Evolutionary conservation across 2,888 invertebrate species (phyloP).

Genomic region (Stenolophus ochropezus): DNA sequence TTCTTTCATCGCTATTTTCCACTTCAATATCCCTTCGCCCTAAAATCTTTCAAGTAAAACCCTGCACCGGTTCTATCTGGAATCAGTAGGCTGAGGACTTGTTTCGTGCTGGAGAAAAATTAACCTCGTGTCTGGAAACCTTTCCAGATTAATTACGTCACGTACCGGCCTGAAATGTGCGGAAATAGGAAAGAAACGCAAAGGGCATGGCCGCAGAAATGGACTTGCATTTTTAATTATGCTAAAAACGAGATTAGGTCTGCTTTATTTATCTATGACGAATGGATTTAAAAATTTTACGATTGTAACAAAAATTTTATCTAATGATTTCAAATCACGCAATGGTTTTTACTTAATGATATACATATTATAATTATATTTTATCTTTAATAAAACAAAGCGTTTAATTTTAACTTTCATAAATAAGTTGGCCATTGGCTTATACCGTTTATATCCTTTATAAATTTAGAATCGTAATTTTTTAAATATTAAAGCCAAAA

Average conservation of each 20-base stretch:
- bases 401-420: no score
- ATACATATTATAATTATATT: no score
- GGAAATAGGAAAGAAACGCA: neutral
- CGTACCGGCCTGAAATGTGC: neutral
- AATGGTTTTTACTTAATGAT: no score
- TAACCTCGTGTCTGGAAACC: constrained; percentile 4
- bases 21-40: constrained; percentile 11
- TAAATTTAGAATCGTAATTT: no score
- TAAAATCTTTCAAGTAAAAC: constrained; percentile 4
- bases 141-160: constrained; percentile 47
- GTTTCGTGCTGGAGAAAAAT: constrained; percentile 30
- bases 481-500: no score
- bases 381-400: no score
- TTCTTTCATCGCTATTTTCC: constrained; percentile 15
- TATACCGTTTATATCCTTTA: no score
- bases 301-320: neutral
- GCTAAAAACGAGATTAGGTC: neutral
- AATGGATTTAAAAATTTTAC: neutral
- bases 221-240: neutral
- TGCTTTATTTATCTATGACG: neutral
- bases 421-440: no score
- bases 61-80: neutral
- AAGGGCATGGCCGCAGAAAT: neutral
- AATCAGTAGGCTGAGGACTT: neutral
- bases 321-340: neutral